Percentiles rank a stretch among this genome's conserved stretches.
Conservation (phyloP, 53 echinoderm and acorn worm genomes). For the Mesocentrotus franciscanus region DNA sequence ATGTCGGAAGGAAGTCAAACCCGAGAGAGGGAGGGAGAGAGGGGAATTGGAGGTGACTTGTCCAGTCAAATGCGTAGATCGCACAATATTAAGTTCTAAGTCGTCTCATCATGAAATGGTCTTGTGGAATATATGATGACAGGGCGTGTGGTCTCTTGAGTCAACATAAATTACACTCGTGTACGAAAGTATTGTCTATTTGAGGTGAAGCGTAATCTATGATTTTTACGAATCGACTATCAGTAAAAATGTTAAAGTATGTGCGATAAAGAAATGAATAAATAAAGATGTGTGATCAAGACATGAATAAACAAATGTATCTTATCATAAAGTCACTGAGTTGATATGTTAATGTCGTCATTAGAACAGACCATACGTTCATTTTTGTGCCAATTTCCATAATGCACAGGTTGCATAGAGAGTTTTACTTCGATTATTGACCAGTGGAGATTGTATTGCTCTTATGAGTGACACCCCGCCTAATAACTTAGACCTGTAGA, state of each 20-base stretch:
- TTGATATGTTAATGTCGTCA: too few relatives aligned
- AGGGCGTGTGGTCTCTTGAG: not conserved
- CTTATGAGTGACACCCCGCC: too few relatives aligned
- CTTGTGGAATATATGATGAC: not conserved
- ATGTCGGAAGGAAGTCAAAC: constrained; percentile 36
- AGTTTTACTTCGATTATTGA: too few relatives aligned
- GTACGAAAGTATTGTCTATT: not conserved
- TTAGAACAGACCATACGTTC: too few relatives aligned
- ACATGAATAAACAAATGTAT: too few relatives aligned
- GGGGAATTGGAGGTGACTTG: not conserved
- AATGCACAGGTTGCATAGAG: too few relatives aligned
- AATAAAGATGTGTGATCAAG: too few relatives aligned
- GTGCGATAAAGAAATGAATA: not conserved
- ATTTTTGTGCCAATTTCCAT: too few relatives aligned
- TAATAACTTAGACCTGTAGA: too few relatives aligned
- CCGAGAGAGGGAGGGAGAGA: not conserved
- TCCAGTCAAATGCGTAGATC: not conserved
- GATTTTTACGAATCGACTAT: not conserved
- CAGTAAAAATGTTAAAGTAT: not conserved
- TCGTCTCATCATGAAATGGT: not conserved
- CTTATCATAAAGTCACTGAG: too few relatives aligned
- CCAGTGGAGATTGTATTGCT: too few relatives aligned
- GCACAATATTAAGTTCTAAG: not conserved
- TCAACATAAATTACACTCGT: not conserved
- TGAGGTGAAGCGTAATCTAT: not conserved